These are phyloP conservation scores for Cerastoderma edule DNA, from an alignment of 2,888 invertebrate genomes.

Conservation along the genomic window DNA sequence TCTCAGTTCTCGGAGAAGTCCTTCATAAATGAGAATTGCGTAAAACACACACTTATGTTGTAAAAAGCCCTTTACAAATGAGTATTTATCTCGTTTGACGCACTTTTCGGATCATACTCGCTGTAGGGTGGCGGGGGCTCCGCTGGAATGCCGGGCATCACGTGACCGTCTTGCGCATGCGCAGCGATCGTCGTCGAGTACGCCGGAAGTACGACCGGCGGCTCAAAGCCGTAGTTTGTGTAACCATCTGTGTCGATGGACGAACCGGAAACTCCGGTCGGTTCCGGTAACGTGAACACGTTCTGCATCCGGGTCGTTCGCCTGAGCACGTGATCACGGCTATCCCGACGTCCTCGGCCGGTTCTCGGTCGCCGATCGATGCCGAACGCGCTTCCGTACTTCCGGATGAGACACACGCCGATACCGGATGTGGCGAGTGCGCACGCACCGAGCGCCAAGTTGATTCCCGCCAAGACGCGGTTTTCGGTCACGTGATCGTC, in stretches of 20 bases:
- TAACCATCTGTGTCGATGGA: slow-evolving; percentile 15
- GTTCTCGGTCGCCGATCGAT: background rate
- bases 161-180: background rate
- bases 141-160: background rate
- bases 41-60: too few species aligned
- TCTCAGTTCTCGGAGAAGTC: too few species aligned
- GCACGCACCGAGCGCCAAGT: slow-evolving; percentile 28
- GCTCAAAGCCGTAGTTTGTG: slow-evolving; percentile 46
- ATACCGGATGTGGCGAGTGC: slow-evolving; percentile 26
- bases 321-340: background rate
- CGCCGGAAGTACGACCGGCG: slow-evolving; percentile 36
- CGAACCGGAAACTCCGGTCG: background rate
- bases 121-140: slow-evolving; percentile 16
- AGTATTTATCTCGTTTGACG: background rate
- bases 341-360: background rate
- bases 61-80: too few species aligned
- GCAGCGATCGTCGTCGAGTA: slow-evolving; percentile 36
- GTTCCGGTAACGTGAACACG: background rate
- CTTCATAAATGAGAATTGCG: too few species aligned
- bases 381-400: slow-evolving; percentile 48
- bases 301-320: slow-evolving; percentile 10
- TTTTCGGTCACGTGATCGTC: slow-evolving; percentile 26
- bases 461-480: slow-evolving; percentile 30
- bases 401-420: slow-evolving; percentile 35
- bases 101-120: background rate